Evolutionary conservation across 2,113 vertebrate species (phyloP), one percentile per base, ranked within the genome.

Genomic region (Aramus guarauna): DNA sequence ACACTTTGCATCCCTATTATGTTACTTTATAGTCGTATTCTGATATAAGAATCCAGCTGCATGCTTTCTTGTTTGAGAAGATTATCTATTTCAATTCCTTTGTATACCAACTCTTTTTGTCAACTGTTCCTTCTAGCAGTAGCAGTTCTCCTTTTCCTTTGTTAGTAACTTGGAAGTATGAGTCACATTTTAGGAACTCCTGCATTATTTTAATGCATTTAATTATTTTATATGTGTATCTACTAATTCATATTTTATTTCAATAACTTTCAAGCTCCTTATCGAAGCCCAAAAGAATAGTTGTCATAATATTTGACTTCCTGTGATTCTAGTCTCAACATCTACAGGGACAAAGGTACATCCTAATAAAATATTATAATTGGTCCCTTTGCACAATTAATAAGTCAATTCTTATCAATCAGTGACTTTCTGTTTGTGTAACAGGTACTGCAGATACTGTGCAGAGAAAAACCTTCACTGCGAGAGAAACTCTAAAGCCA

Each of bases 221-320:
- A 64, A 85, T 95, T 82, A 50, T 26, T 90, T 77, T 89, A 50
- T 69, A 48, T 78, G 47, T 41, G 41, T 55, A 9, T 85, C 60
- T 94, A 48, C 39, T 20, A 86, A 85, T 82, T 89, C 82, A 88
- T 91, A 95, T 96, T 96, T 91, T 90, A 88, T 97, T 95, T 75
- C 41, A 88, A 64, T 78, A 96, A 82, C 80, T 85, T 95, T 77
- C 58, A 95, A 88, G 50, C 29, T 94, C 74, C 71, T 63, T 77
- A 96, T 86, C 43, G 43, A 93, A 96, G 59, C 87, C 89, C 77
- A 79, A 58, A 94, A 79, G 77, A 96, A 87, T 92, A 94, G 63
- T 76, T 92, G 60, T 60, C 96, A 96, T 77, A 94, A 96, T 96
- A 94, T 96, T 94, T 93, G 79, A 59, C 68, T 96, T 96, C 24